These are phyloP conservation scores for Anas acuta DNA, from an alignment of 2,797 vertebrate species.

Conservation along the genomic window DNA sequence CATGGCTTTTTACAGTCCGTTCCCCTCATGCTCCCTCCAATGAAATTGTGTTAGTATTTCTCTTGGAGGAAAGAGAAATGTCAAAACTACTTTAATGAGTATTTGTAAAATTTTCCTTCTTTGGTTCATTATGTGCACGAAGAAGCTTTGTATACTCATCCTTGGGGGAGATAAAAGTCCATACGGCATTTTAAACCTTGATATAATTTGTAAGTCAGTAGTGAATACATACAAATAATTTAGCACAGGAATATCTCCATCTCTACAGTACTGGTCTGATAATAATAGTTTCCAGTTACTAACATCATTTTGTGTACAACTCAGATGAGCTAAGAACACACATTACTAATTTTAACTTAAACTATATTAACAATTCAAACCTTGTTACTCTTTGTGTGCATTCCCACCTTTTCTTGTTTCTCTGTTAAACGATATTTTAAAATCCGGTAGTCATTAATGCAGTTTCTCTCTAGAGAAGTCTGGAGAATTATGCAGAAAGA, in stretches of 20 bases:
- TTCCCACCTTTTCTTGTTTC: background rate
- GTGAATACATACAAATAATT: background rate
- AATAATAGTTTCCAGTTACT: background rate
- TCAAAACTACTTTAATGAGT: background rate
- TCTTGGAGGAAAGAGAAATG: background rate
- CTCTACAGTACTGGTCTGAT: background rate
- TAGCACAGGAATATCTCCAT: background rate
- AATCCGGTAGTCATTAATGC: background rate
- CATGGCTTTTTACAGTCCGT: background rate
- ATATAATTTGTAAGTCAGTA: background rate
- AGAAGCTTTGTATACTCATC: background rate
- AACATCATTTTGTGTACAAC: background rate
- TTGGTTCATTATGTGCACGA: background rate
- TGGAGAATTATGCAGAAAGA: background rate
- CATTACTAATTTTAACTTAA: background rate
- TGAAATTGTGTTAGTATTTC: background rate
- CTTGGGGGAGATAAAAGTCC: background rate
- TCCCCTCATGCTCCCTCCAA: too few species aligned
- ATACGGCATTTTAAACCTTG: background rate
- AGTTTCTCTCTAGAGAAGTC: background rate
- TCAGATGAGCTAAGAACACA: background rate
- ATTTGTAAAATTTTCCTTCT: background rate
- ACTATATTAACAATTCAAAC: background rate
- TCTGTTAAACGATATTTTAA: background rate
- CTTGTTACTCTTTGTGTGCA: background rate